A percentile compares a stretch with the other conserved stretches of the same genome.
These are phyloP conservation scores for Ptychobarbus kaznakovi DNA, from an alignment of 2,797 vertebrate species.

Conservation along the genomic window DNA sequence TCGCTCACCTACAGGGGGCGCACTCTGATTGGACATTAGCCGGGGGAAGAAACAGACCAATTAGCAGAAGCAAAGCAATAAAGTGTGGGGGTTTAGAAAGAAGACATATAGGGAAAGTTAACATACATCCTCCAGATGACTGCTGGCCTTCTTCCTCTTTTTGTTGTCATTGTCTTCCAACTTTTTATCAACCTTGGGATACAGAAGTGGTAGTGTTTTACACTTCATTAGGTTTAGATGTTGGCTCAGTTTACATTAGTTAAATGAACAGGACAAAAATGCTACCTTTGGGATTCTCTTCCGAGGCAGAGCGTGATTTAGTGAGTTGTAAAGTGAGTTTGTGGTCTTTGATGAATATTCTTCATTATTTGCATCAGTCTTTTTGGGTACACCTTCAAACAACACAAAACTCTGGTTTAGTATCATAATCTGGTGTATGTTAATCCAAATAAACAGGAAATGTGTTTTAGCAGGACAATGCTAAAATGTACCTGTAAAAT, in stretches of 20 bases:
- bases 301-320: conserved; percentile 81
- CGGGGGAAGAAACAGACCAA: conserved; percentile 1
- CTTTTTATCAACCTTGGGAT: conserved; percentile 82
- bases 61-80: background rate
- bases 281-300: conserved; percentile 91
- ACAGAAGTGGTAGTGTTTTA: background rate
- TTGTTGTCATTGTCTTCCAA: conserved; percentile 86
- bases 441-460: background rate
- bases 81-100: background rate
- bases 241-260: background rate
- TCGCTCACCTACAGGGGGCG: conserved; percentile 75
- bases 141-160: conserved; percentile 82
- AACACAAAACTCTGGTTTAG: background rate
- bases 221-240: background rate
- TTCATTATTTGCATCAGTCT: conserved; percentile 79
- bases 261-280: background rate
- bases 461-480: background rate
- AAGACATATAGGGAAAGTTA: background rate
- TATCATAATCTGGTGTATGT: background rate
- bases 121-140: conserved; percentile 85
- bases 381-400: conserved; percentile 78
- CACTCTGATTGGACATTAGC: conserved; percentile 79
- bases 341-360: conserved; percentile 72
- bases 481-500: background rate
- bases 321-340: conserved; percentile 76